phyloP scores from a whole-genome alignment of 2,113 vertebrate species.

The Polypterus senegalus region DNA sequence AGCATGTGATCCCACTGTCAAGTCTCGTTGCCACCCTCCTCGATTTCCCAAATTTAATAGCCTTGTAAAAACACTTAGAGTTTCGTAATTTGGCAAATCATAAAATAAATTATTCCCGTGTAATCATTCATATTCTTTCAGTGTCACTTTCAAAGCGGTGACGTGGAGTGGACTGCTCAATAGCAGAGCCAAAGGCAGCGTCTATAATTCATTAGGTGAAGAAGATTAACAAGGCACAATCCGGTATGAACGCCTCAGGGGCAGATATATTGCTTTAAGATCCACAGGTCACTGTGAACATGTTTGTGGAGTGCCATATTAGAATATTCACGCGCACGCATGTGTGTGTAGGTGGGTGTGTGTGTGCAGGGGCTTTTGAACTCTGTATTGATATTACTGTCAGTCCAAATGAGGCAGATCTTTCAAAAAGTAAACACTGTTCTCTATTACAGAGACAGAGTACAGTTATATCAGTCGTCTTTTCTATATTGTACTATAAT shows the following conservation, averaged over 20 bases:
- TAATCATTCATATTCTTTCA: not conserved
- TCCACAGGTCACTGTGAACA: not conserved
- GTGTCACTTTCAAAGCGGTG: not conserved
- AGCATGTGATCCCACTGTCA: not conserved
- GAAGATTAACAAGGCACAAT: constrained; percentile 23
- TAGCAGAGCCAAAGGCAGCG: constrained; percentile 23
- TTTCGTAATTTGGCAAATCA: not conserved
- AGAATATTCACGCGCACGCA: too few species aligned
- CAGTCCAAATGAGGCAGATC: too few species aligned
- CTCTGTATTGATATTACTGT: too few species aligned
- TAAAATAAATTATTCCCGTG: constrained; percentile 4
- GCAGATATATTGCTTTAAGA: not conserved
- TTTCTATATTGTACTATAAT: too few species aligned
- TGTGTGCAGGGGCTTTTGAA: too few species aligned
- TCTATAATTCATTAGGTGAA: constrained; percentile 43
- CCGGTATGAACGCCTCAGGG: not conserved
- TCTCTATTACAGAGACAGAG: too few species aligned
- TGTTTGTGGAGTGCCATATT: not conserved
- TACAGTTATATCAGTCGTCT: too few species aligned
- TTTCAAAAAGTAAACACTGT: too few species aligned
- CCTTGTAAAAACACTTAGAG: constrained; percentile 14
- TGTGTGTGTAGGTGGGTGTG: too few species aligned
- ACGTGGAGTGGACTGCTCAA: not conserved
- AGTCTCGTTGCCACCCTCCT: not conserved
- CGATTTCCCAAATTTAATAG: not conserved